phyloP scores from a whole-genome alignment of 2,797 vertebrate genomes.

The Xenops minutus region DNA sequence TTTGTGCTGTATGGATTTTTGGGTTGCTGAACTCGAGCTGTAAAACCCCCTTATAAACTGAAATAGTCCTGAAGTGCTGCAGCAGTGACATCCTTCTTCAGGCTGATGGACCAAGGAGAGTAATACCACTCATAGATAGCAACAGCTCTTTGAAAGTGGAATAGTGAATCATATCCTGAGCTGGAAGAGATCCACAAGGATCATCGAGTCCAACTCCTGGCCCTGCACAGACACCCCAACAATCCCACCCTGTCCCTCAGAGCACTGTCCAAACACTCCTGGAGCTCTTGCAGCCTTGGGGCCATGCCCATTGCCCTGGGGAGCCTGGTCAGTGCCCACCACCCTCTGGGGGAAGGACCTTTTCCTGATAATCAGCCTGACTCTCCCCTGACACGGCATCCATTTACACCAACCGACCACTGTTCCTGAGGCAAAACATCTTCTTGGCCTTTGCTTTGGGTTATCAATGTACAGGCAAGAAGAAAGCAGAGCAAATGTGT shows the following conservation, averaged over 20 bases:
- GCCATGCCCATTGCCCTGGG: fast-evolving
- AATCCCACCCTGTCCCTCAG: background rate
- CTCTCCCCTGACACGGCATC: background rate
- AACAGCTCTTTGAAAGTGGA: background rate
- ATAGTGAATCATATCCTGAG: background rate
- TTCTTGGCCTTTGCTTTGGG: background rate
- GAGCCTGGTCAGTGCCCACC: fast-evolving
- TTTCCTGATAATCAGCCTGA: background rate
- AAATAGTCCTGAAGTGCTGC: background rate
- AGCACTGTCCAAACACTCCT: fast-evolving
- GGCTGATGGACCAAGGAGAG: background rate
- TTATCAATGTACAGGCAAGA: background rate
- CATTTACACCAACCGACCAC: background rate
- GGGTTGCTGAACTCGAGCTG: background rate
- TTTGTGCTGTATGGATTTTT: background rate
- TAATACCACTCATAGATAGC: background rate
- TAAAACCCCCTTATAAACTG: background rate
- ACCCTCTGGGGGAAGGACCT: background rate
- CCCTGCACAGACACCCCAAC: background rate
- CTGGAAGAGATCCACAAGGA: background rate
- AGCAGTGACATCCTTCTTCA: background rate
- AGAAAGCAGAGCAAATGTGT: background rate
- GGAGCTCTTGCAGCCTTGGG: background rate
- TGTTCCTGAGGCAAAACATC: background rate
- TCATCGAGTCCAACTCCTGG: fast-evolving